Evolutionary conservation across 2,113 vertebrate species (phyloP).

Genomic region (Uropsilus gracilis): DNA sequence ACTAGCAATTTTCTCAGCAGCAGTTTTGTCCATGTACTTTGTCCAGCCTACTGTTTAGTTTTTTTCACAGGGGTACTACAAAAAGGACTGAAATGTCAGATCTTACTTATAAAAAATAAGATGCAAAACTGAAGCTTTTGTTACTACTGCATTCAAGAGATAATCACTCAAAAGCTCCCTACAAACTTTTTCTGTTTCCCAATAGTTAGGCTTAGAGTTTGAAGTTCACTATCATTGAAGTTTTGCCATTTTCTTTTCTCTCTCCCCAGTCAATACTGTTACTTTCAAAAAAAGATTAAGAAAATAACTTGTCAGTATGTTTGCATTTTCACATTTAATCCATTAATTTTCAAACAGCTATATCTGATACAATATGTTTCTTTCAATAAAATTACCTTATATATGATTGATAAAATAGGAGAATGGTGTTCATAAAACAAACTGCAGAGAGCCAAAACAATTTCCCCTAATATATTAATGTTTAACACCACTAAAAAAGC

Average conservation of each 20-base stretch:
- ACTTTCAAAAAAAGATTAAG: not conserved
- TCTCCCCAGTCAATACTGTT: not conserved
- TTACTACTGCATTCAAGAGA: not conserved
- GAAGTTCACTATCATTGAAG: not conserved
- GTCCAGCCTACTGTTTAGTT: not conserved
- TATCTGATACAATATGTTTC: not conserved
- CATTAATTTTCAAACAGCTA: constrained; percentile 23
- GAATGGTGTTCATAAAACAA: not conserved
- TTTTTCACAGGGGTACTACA: not conserved
- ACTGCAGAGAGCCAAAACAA: not conserved
- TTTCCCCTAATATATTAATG: constrained; percentile 1
- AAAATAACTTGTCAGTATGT: not conserved
- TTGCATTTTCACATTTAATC: constrained; percentile 44
- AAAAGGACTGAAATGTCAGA: constrained; percentile 38
- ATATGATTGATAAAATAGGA: not conserved
- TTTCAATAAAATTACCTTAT: constrained; percentile 43
- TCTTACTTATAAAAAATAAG: not conserved
- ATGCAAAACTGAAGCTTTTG: not conserved
- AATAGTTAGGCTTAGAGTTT: not conserved
- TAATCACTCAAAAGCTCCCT: not conserved
- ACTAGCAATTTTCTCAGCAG: not conserved
- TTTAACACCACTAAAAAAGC: constrained; percentile 5
- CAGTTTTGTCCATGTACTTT: constrained; percentile 30
- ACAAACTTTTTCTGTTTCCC: not conserved
- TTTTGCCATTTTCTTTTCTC: not conserved